These are phyloP conservation scores for Bombylius discolor DNA, from an alignment of 2,888 invertebrate species.

Conservation along the genomic window DNA sequence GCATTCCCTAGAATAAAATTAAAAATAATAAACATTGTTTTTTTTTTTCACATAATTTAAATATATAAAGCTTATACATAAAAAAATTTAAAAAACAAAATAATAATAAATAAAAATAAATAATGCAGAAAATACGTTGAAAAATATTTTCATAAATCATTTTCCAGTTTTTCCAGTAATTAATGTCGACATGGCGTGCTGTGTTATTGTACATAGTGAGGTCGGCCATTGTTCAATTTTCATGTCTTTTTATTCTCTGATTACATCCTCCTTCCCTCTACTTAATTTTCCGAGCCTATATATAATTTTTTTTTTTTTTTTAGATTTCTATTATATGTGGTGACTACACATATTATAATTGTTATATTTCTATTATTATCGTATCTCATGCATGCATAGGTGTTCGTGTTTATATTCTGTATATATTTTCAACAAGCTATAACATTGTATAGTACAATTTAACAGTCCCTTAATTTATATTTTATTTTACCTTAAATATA, in stretches of 20 bases:
- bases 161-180: constrained; percentile 8
- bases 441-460: too few relatives aligned
- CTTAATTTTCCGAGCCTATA: too few relatives aligned
- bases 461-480: too few relatives aligned
- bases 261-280: too few relatives aligned
- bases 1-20: too few relatives aligned
- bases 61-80: too few relatives aligned
- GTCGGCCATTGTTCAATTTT: constrained; percentile 5
- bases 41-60: too few relatives aligned
- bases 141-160: constrained; percentile 6
- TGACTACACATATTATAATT: neutral
- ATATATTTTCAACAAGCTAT: neutral
- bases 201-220: neutral
- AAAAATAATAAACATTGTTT: too few relatives aligned
- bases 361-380: neutral
- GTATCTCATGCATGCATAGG: neutral
- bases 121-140: constrained; percentile 2
- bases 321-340: too few relatives aligned
- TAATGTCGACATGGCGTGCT: constrained; percentile 9
- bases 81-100: neutral
- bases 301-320: too few relatives aligned
- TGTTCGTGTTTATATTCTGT: neutral
- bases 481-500: neutral
- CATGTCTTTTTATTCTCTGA: too few relatives aligned
- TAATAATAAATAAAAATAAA: neutral